A percentile compares a stretch with the other conserved stretches of the same genome.
Evolutionary conservation across 1,140 invertebrate genomes (phyloP).

Genomic region (Ptiloglossa arizonensis): DNA sequence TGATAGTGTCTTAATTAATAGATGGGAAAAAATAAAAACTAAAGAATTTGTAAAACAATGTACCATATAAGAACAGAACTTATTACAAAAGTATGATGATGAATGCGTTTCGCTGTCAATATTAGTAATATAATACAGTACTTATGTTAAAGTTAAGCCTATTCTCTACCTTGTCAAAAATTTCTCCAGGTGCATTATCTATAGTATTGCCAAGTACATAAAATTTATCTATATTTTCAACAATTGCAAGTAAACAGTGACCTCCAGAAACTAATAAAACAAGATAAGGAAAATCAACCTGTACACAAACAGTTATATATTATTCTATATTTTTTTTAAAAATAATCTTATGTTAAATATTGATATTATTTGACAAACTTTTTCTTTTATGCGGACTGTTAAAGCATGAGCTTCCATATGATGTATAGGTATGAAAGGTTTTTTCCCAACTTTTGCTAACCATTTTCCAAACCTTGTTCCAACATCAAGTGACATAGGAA

Average conservation of each 20-base stretch:
- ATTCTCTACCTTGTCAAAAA: conserved; percentile 91
- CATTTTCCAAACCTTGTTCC: conserved; percentile 93
- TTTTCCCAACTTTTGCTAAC: conserved; percentile 86
- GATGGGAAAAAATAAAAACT: no score
- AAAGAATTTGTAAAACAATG: no score
- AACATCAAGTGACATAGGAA: conserved; percentile 90
- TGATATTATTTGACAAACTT: conserved; percentile 74
- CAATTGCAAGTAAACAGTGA: conserved; percentile 92
- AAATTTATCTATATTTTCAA: conserved; percentile 89
- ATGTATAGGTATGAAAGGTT: conserved; percentile 97
- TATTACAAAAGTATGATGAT: no score
- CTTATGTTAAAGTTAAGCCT: neutral
- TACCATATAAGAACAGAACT: no score
- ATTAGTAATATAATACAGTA: conserved; percentile 49
- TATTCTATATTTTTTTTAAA: neutral
- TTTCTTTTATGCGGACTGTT: conserved; percentile 88
- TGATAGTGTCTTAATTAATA: no score
- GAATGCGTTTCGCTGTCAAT: conserved; percentile 31
- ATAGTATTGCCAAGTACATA: conserved; percentile 88
- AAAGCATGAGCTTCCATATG: conserved; percentile 99
- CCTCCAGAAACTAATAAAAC: conserved; percentile 95
- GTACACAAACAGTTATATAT: conserved; percentile 21
- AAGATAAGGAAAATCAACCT: conserved; percentile 91
- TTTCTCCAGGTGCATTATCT: conserved; percentile 95
- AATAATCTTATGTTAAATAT: neutral